These are phyloP conservation scores for Ciconia boyciana DNA, from an alignment of 2,113 vertebrate species.

Conservation along the genomic window DNA sequence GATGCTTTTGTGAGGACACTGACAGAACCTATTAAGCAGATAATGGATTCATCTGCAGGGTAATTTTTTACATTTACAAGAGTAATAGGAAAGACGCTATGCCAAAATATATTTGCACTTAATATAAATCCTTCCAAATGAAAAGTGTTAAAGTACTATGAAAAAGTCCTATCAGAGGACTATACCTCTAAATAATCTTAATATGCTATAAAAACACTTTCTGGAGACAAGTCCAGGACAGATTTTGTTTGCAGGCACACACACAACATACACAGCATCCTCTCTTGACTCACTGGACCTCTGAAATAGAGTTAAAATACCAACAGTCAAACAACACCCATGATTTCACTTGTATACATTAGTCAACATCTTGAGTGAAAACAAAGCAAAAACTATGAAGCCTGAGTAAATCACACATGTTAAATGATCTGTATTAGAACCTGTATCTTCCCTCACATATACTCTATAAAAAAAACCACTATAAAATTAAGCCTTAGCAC, in stretches of 20 bases:
- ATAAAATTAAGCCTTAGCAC: background rate
- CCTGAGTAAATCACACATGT: background rate
- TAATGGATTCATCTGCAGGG: background rate
- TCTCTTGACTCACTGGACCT: background rate
- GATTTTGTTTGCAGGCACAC: background rate
- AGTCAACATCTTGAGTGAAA: background rate
- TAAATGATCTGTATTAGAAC: background rate
- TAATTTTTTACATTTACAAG: background rate
- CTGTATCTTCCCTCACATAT: background rate
- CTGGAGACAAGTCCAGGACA: background rate
- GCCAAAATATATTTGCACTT: background rate
- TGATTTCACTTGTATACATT: background rate
- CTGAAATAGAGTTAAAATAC: background rate
- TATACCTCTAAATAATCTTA: background rate
- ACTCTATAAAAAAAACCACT: background rate
- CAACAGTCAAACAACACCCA: background rate
- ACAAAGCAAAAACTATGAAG: background rate
- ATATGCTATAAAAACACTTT: background rate
- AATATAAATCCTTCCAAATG: background rate
- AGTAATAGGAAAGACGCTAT: background rate
- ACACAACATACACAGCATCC: background rate
- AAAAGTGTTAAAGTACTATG: background rate
- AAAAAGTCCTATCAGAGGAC: background rate
- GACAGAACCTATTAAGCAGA: background rate
- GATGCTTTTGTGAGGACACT: background rate